Percentiles rank a stretch among this genome's conserved stretches.
phyloP scores from a whole-genome alignment of 53 echinoderm and acorn worm species.

The Paracentrotus lividus region DNA sequence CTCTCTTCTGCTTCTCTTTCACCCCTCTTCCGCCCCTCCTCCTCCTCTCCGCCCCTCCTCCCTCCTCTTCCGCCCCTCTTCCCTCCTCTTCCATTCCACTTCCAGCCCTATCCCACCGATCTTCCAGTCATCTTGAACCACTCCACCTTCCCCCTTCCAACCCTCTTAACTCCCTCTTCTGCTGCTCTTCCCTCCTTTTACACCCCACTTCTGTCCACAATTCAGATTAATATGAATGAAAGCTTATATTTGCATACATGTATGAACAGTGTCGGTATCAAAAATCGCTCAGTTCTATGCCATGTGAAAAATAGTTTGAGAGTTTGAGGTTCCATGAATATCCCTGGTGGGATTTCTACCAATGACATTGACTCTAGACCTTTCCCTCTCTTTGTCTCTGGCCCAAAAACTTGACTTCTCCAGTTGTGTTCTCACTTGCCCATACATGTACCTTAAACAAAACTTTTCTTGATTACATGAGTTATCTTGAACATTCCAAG shows the following conservation, averaged over 20 bases:
- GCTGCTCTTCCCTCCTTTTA: too few relatives aligned
- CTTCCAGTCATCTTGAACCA: neutral
- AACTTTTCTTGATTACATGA: neutral
- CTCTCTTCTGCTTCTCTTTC: neutral
- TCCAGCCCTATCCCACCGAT: neutral
- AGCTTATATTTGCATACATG: neutral
- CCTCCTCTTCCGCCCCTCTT: neutral
- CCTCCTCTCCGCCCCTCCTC: neutral
- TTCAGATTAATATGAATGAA: neutral
- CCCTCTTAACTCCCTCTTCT: neutral
- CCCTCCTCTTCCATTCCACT: neutral
- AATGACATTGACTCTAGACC: constrained; percentile 17
- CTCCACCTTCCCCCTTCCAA: neutral
- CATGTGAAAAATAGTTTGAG: neutral
- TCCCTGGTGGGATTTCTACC: neutral
- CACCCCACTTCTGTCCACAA: too few relatives aligned
- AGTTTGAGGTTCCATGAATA: constrained; percentile 3
- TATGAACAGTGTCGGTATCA: neutral
- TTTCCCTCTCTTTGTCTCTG: constrained; percentile 17
- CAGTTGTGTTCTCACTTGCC: neutral
- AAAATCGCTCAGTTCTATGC: neutral
- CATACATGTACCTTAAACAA: neutral
- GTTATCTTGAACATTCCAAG: neutral
- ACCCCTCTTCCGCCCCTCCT: neutral
- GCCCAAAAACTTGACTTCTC: neutral